A percentile compares a stretch with the other conserved stretches of the same genome.
Conservation (phyloP, 2,113 vertebrate genomes). For the Forbesichthys agassizii region DNA sequence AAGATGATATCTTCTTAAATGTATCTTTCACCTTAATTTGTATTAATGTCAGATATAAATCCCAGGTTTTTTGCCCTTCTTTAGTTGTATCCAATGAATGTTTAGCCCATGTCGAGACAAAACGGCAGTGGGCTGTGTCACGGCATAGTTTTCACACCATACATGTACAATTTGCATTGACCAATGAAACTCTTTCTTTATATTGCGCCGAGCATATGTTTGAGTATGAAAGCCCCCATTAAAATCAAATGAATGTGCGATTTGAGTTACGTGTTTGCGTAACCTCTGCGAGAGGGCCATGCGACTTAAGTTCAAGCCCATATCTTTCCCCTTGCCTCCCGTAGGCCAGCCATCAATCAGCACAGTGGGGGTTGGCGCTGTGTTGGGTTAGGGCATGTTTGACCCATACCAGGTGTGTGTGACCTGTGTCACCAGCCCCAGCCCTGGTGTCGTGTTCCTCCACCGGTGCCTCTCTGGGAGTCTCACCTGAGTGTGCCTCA, state of each 20-base stretch:
- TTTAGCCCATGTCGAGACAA: slow-evolving; percentile 26
- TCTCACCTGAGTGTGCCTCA: slow-evolving; percentile 52
- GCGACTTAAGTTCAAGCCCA: slow-evolving; percentile 30
- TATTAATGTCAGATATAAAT: slow-evolving; percentile 15
- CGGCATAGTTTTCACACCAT: slow-evolving; percentile 5
- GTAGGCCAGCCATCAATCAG: slow-evolving; percentile 47
- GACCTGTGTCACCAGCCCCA: slow-evolving; percentile 48
- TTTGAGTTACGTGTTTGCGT: slow-evolving; percentile 45
- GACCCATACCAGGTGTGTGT: slow-evolving; percentile 54
- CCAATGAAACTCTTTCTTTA: too few species aligned
- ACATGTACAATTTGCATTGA: slow-evolving; percentile 30
- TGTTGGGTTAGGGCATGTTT: slow-evolving; percentile 48
- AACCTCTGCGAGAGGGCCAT: slow-evolving; percentile 25
- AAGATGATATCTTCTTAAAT: slow-evolving; percentile 18
- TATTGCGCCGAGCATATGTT: not conserved
- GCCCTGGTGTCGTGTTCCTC: slow-evolving; percentile 49
- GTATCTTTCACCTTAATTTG: slow-evolving; percentile 11
- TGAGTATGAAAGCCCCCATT: slow-evolving; percentile 21
- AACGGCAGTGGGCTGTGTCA: slow-evolving; percentile 17
- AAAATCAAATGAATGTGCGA: slow-evolving; percentile 23
- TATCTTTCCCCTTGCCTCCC: slow-evolving; percentile 26
- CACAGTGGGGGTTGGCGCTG: slow-evolving; percentile 27
- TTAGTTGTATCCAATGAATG: slow-evolving; percentile 45
- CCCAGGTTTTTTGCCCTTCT: slow-evolving; percentile 53
- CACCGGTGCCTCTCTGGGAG: slow-evolving; percentile 18